phyloP scores from a whole-genome alignment of 2,113 vertebrate genomes.

The Notothenia coriiceps region DNA sequence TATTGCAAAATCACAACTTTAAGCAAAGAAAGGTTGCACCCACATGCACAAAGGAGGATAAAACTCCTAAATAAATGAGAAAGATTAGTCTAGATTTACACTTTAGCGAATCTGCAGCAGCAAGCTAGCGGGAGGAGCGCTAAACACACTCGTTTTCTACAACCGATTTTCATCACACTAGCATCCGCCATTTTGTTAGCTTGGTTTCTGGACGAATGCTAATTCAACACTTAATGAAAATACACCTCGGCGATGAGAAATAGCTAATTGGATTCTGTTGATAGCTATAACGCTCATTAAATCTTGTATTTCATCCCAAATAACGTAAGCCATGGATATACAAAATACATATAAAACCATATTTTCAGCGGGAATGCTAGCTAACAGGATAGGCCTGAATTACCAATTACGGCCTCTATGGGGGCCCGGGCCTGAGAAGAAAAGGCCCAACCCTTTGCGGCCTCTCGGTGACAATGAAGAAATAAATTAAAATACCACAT shows the following conservation, averaged over 20 bases:
- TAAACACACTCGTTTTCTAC: conserved; percentile 44
- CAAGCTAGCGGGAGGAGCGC: conserved; percentile 35
- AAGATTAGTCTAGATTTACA: not conserved
- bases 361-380: conserved; percentile 15
- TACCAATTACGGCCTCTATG: conserved; percentile 84
- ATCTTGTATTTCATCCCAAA: not conserved
- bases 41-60: not conserved
- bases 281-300: fast-evolving
- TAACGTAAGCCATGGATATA: not conserved
- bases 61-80: not conserved
- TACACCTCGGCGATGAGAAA: fast-evolving
- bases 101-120: not conserved
- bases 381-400: conserved; percentile 70
- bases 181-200: conserved; percentile 84
- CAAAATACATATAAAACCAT: not conserved
- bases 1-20: not conserved
- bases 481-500: conserved; percentile 56
- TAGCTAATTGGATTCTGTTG: fast-evolving
- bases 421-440: conserved; percentile 83
- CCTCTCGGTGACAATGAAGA: conserved; percentile 66
- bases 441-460: conserved; percentile 79
- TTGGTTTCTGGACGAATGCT: conserved; percentile 47
- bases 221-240: conserved; percentile 40
- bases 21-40: not conserved
- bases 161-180: conserved; percentile 50